phyloP scores from a whole-genome alignment of 30 jellyfish, hydroid and myxozoan genomes.

The Cassiopea andromeda region DNA sequence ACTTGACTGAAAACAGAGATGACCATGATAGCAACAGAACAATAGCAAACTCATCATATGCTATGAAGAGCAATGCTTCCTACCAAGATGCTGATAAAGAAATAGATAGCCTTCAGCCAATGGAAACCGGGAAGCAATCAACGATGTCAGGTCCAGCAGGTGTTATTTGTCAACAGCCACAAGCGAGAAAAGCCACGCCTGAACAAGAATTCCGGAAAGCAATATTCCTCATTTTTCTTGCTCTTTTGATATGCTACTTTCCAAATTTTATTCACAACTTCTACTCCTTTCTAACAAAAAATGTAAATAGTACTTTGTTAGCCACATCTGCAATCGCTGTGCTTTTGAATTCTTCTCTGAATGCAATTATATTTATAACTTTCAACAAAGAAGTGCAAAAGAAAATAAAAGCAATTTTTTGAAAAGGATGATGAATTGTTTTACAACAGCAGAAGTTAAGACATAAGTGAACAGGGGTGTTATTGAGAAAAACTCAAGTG shows the following conservation, averaged over 20 bases:
- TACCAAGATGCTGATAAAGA: no score
- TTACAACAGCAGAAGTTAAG: background rate
- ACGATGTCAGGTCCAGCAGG: background rate
- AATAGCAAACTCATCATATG: no score
- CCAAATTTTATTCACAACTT: background rate
- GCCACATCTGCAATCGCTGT: background rate
- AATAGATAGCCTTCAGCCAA: no score
- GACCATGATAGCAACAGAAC: no score
- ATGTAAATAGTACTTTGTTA: background rate
- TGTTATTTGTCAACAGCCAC: background rate
- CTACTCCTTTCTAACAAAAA: background rate
- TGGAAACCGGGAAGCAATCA: background rate
- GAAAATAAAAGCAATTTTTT: background rate
- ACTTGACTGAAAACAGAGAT: no score
- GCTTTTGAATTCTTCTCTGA: conserved; percentile 3
- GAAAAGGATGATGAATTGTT: background rate
- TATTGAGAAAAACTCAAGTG: no score
- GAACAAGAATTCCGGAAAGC: conserved; percentile 1
- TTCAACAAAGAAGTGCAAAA: background rate
- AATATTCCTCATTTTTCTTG: background rate
- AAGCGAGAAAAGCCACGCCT: background rate
- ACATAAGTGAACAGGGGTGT: background rate
- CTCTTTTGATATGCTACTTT: background rate
- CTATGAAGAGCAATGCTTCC: no score
- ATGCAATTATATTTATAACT: background rate